These are phyloP conservation scores for Drosophila meridionalis DNA, from an alignment of 2,888 invertebrate genomes.

Conservation along the genomic window DNA sequence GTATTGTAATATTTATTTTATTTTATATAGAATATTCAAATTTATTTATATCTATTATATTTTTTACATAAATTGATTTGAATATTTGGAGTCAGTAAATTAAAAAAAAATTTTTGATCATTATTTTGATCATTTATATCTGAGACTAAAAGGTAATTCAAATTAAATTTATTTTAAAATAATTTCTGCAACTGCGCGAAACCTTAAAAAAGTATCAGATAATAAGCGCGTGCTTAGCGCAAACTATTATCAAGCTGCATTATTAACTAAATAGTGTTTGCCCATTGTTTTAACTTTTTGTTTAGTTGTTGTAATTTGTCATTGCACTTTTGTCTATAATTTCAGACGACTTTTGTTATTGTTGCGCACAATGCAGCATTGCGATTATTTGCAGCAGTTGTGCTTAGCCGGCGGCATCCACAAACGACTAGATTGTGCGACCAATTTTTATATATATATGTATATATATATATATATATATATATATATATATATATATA, in stretches of 20 bases:
- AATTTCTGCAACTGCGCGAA: not conserved
- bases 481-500: not conserved
- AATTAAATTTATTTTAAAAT: not conserved
- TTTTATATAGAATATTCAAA: too few relatives aligned
- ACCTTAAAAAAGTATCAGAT: not conserved
- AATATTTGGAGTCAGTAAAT: too few relatives aligned
- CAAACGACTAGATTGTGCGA: conserved; percentile 20
- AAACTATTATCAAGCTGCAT: conserved; percentile 1
- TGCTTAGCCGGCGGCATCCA: conserved; percentile 35
- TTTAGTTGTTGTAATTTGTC: conserved; percentile 33
- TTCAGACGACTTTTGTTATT: conserved; percentile 29
- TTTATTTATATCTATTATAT: too few relatives aligned
- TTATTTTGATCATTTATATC: too few relatives aligned
- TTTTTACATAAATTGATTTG: too few relatives aligned
- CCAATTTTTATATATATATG: too few relatives aligned
- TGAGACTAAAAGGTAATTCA: too few relatives aligned
- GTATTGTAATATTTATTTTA: too few relatives aligned
- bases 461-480: not conserved
- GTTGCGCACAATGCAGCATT: conserved; percentile 38
- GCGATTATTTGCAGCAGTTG: conserved; percentile 35
- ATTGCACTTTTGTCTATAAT: conserved; percentile 50
- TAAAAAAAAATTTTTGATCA: too few relatives aligned
- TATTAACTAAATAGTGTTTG: not conserved
- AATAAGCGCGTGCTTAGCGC: not conserved
- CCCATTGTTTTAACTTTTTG: conserved; percentile 1